Base-by-base conservation (phyloP, 2,888 invertebrate genomes). In the Campaea margaritaria region DNA sequence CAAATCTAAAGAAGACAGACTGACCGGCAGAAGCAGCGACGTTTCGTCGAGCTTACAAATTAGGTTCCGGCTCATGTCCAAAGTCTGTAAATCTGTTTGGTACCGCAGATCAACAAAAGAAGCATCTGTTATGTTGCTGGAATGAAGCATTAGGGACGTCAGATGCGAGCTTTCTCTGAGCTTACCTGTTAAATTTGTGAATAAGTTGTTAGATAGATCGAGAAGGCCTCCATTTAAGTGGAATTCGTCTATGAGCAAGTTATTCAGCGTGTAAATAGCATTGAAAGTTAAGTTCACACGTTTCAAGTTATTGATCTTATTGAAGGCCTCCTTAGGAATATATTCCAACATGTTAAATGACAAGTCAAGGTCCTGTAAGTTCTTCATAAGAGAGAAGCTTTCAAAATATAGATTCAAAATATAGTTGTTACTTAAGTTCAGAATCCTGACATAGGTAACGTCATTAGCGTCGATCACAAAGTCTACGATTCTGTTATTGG, bases 341-440 rank as follows among this genome's bases (percentile, higher is more conserved):
- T 73, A 71, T 9, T 84, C 75, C 15, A 92, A 70, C 9, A 47
- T 57, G 58, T 92, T 92, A 55, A 79, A 55, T 0, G 91, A 91
- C 39, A 92, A 73, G 71, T 92, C 91, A n/a, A 92, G 74, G 58
- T 86, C 87, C 55, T 88, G 83, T 31, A 92, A 76, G 58, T 79
- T 80, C 8, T 60, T 76, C 89, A 92, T 89, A 0, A 70, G 71
- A 0, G 73, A 75, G 60, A 92, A 92, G 31, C 81, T 87, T 36
- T 82, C 72, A 28, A 77, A 84, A 66, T 85, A 72, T 16, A 91
- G 72, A 9, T 70, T 67, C 0, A 68, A 68, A 11, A 92, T 80
- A 1, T 56, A 76, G 65, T 92, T 92, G 8, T 65, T 65, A 49
- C 90, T 91, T 5, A 92, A 65, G 62, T 92, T 91, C 10, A 91